A percentile compares a stretch with the other conserved stretches of the same genome.
phyloP scores from a whole-genome alignment of 2,888 invertebrate species.

The Caenorhabditis sp. region DNA sequence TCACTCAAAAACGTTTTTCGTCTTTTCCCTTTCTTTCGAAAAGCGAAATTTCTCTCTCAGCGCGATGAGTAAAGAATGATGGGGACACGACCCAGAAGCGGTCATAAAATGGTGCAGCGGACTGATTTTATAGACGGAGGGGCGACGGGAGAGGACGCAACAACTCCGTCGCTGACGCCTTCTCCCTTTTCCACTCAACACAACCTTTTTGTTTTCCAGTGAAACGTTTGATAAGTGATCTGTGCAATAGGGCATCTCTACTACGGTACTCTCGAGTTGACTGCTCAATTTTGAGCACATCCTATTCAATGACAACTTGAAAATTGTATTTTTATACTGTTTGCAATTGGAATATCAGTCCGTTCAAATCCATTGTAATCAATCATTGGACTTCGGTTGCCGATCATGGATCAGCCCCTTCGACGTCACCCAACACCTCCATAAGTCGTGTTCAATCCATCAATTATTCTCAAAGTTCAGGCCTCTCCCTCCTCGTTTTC shows the following conservation, averaged over 20 bases:
- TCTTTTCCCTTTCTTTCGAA: background rate
- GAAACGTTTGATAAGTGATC: background rate
- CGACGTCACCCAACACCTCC: background rate
- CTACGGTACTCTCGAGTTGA: too few relatives aligned
- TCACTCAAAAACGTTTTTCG: constrained; percentile 19
- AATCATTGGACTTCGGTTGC: background rate
- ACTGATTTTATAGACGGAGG: constrained; percentile 49
- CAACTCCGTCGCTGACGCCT: constrained; percentile 28
- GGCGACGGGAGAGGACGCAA: constrained; percentile 6
- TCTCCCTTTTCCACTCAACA: background rate
- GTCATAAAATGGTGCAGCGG: constrained; percentile 51
- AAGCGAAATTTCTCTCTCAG: too few relatives aligned
- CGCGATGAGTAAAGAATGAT: constrained; percentile 32
- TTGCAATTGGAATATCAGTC: too few relatives aligned
- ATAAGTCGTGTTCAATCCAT: constrained; percentile 17
- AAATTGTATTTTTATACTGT: too few relatives aligned
- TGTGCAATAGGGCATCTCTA: too few relatives aligned
- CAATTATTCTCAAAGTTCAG: constrained; percentile 48
- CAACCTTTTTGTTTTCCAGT: background rate
- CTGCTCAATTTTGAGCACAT: too few relatives aligned
- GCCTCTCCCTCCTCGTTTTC: constrained; percentile 1
- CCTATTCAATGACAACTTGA: too few relatives aligned
- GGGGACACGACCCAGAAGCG: constrained; percentile 43
- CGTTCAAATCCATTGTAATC: background rate
- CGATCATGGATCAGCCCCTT: background rate